Conservation (phyloP, 2,113 vertebrate species). For the Anguilla rostrata region DNA sequence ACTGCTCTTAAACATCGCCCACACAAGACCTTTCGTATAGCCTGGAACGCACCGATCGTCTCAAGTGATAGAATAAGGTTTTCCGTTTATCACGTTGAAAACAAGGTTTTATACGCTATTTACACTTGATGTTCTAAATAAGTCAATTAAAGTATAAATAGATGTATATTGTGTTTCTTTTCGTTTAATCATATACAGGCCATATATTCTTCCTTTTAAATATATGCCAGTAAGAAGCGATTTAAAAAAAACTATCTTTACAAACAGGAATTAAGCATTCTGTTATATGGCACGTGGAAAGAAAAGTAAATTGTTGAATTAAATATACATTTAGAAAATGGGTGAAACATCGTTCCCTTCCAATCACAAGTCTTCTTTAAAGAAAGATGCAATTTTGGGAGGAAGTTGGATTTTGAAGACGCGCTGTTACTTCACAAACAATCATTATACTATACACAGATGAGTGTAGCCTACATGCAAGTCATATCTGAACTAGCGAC, state of each 20-base stretch:
- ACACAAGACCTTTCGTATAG: not conserved
- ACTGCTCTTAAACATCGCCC: not conserved
- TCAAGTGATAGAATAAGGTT: not conserved
- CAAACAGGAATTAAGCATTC: constrained; percentile 11
- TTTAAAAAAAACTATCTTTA: not conserved
- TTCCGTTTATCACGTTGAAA: not conserved
- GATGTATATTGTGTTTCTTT: too few relatives aligned
- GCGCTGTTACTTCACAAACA: constrained; percentile 25
- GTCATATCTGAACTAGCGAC: constrained; percentile 12
- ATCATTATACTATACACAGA: not conserved
- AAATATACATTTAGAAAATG: too few relatives aligned
- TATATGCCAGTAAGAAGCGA: not conserved
- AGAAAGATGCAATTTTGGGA: not conserved
- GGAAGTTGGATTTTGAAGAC: not conserved
- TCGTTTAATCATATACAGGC: too few relatives aligned
- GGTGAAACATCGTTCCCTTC: not conserved
- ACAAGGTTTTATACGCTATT: not conserved
- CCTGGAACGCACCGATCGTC: not conserved
- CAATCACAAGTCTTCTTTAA: not conserved
- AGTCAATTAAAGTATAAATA: too few relatives aligned
- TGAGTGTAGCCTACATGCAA: not conserved
- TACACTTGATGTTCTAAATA: too few relatives aligned
- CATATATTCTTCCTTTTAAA: not conserved
- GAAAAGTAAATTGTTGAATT: constrained; percentile 10
- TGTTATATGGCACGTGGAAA: constrained; percentile 22